Evolutionary conservation across 2,113 vertebrate genomes (phyloP), one percentile per base, ranked within the genome.

Genomic region (Hemicordylus capensis): DNA sequence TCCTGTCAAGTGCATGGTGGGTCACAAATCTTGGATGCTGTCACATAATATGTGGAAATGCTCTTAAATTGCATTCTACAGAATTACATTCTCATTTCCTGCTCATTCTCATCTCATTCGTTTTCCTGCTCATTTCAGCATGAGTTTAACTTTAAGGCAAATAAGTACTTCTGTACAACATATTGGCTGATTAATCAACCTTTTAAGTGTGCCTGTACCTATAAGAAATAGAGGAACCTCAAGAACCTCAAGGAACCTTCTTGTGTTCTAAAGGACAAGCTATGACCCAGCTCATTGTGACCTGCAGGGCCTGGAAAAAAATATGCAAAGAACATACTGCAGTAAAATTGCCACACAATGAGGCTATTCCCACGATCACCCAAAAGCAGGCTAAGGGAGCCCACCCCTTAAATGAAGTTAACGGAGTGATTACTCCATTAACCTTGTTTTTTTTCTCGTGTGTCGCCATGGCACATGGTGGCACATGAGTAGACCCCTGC

Each of bases 131-230:
- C n/a, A n/a, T n/a, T 84, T 89, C 77, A 69, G n/a, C 11, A 78
- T 82, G 79, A 42, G 48, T 86, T 86, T 87, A 87, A 89, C 11
- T 89, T 81, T 84, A 86, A 93, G 89, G 81, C 86, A 88, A 59
- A 67, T 85, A 69, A 14, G 86, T 87, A 34, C 34, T 84, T 89
- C 39, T 14, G 85, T 48, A 10, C n/a, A 67, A 67, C 3, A 37
- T 34, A 34, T 34, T 19, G 34, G n/a, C 15, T 67, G 15, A 37
- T 67, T 14, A 67, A 2, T 34, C 31, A 42, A 24, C 22, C 58
- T n/a, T 59, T 59, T 59, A 59, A 59, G 24, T 28, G 22, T 20
- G 46, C 70, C 24, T 26, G 14, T 28, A 3, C 24, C 11, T 15
- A 46, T 44, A 24, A 70, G 20, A 39, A 70, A 70, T 8, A 70